phyloP scores from a whole-genome alignment of 2,888 invertebrate species.

The Drosophila nigricruria region DNA sequence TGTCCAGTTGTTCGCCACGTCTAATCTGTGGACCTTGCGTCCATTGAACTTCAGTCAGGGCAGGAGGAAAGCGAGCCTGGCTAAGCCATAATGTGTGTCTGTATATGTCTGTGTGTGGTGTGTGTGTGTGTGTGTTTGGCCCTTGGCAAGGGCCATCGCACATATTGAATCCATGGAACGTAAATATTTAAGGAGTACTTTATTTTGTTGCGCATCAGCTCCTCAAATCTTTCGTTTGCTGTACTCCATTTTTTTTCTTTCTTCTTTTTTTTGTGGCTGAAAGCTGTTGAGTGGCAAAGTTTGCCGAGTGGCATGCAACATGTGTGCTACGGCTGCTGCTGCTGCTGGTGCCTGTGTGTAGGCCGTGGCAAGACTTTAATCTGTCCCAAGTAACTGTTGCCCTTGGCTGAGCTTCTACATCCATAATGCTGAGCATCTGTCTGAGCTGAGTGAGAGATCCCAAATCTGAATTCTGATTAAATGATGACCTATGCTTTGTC shows the following conservation, averaged over 20 bases:
- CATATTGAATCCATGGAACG: constrained; percentile 71
- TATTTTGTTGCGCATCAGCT: constrained; percentile 63
- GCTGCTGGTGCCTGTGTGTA: constrained; percentile 24
- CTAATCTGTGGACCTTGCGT: constrained; percentile 71
- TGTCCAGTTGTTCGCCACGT: constrained; percentile 43
- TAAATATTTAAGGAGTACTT: constrained; percentile 77
- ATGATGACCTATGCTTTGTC: constrained; percentile 49
- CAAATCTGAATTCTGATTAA: constrained; percentile 39
- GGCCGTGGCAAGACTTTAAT: constrained; percentile 40
- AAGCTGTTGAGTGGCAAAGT: constrained; percentile 61
- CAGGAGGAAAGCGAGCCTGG: constrained; percentile 13
- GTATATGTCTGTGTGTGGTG: constrained; percentile 2
- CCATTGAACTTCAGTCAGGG: constrained; percentile 45
- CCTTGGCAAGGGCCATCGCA: constrained; percentile 42
- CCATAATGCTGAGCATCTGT: constrained; percentile 8
- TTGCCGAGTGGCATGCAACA: constrained; percentile 62
- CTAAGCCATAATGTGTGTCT: constrained; percentile 37
- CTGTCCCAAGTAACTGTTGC: constrained; percentile 31
- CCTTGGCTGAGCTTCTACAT: constrained; percentile 3
- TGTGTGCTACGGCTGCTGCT: constrained; percentile 57
- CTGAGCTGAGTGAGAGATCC: constrained; percentile 15
- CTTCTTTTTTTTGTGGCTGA: background rate
- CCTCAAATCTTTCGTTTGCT: constrained; percentile 61
- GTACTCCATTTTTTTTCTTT: constrained; percentile 34
- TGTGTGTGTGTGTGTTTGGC: constrained; percentile 16